phyloP scores from a whole-genome alignment of 2,113 vertebrate species.

The Varanus komodoensis region DNA sequence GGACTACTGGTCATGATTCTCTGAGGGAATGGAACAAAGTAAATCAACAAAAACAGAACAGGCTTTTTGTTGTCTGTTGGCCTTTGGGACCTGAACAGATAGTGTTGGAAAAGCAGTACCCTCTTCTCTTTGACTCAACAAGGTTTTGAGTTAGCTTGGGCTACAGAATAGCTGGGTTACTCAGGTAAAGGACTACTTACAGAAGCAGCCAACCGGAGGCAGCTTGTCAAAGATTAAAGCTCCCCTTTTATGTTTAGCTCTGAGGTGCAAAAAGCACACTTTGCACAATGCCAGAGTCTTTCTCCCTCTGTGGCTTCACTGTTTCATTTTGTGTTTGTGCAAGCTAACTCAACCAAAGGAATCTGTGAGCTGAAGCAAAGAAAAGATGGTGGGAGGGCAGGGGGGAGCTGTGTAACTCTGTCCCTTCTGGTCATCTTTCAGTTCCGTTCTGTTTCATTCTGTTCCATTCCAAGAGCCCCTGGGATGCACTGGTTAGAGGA shows the following conservation, averaged over 20 bases:
- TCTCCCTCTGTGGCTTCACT: neutral
- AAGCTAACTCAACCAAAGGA: neutral
- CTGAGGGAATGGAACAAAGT: neutral
- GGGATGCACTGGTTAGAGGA: too few species aligned
- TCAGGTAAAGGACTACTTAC: neutral
- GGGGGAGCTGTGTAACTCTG: neutral
- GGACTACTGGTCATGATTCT: neutral
- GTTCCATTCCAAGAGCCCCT: too few species aligned
- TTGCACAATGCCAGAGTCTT: neutral
- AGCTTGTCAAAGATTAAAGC: neutral
- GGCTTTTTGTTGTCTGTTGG: slow-evolving; percentile 5
- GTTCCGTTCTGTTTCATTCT: too few species aligned
- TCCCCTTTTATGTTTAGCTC: neutral
- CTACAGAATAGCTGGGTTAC: neutral
- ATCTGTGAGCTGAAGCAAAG: neutral
- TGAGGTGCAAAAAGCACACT: neutral
- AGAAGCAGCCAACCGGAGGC: neutral
- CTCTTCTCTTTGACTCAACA: neutral
- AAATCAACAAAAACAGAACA: neutral
- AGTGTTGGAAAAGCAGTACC: neutral
- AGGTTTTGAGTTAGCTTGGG: neutral
- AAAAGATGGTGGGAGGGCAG: too few species aligned
- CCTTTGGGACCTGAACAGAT: neutral
- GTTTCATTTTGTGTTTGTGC: neutral
- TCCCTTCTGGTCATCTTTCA: neutral